Percentiles rank a stretch among this genome's conserved stretches.
These are phyloP conservation scores for Pycnonotus jocosus DNA, from an alignment of 2,113 vertebrate genomes.

Conservation along the genomic window DNA sequence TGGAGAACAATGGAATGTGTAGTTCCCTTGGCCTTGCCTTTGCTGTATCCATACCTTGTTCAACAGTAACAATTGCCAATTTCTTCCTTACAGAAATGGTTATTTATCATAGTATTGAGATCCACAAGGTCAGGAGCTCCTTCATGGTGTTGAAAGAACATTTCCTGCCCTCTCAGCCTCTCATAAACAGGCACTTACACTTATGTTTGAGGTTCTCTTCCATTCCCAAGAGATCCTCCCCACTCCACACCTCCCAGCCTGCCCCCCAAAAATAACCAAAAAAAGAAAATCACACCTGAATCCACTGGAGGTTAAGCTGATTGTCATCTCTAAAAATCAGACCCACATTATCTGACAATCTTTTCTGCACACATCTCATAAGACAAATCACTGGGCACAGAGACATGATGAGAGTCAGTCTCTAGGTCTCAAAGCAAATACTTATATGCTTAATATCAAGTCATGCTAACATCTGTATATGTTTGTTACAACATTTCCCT, in stretches of 20 bases:
- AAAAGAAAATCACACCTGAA: not conserved
- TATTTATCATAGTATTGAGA: not conserved
- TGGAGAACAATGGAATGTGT: not conserved
- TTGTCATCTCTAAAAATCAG: not conserved
- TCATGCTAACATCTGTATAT: not conserved
- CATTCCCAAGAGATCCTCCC: not conserved
- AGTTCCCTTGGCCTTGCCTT: not conserved
- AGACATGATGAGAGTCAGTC: not conserved
- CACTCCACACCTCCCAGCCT: rapidly evolving
- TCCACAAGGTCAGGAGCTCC: not conserved
- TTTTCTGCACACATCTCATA: not conserved
- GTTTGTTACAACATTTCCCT: not conserved
- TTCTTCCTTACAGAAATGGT: not conserved
- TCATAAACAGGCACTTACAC: not conserved
- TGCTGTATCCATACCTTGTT: not conserved
- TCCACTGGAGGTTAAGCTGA: not conserved
- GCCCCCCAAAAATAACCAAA: rapidly evolving
- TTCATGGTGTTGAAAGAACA: not conserved
- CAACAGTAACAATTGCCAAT: not conserved
- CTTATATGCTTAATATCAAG: not conserved
- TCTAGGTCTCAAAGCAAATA: not conserved
- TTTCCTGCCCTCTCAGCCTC: not conserved
- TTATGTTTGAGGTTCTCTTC: not conserved
- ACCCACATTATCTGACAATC: not conserved
- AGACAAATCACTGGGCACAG: not conserved